These are phyloP conservation scores for Bombycilla garrulus DNA, from an alignment of 2,113 vertebrate genomes.

Conservation along the genomic window DNA sequence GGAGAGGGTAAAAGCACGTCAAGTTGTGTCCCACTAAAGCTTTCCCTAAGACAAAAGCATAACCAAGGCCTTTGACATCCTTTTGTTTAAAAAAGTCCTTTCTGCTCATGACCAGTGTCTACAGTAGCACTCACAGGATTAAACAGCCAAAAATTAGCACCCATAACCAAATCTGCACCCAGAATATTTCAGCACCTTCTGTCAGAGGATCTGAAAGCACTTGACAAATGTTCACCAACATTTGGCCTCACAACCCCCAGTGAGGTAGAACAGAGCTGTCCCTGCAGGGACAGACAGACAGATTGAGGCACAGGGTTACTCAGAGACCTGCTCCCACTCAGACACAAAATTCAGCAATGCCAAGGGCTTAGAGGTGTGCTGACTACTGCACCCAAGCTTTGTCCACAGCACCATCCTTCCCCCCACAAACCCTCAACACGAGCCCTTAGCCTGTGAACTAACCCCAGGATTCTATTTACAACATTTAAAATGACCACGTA, in stretches of 20 bases:
- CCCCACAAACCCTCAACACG: background rate
- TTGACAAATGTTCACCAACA: slow-evolving; percentile 16
- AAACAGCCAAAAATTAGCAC: slow-evolving; percentile 24
- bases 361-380: background rate
- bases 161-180: slow-evolving; percentile 36
- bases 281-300: slow-evolving; percentile 45
- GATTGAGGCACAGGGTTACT: slow-evolving; percentile 67
- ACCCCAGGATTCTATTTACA: background rate
- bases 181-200: slow-evolving; percentile 40
- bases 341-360: slow-evolving; percentile 27
- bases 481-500: background rate
- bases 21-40: background rate
- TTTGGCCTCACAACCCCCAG: slow-evolving; percentile 56
- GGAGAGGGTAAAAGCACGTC: background rate
- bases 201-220: slow-evolving; percentile 55
- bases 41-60: background rate
- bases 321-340: slow-evolving; percentile 63
- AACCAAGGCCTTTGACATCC: background rate
- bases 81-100: background rate
- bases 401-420: background rate
- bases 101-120: background rate
- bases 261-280: slow-evolving; percentile 66
- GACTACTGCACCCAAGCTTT: slow-evolving; percentile 8
- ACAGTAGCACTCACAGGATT: background rate
- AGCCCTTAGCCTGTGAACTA: slow-evolving; percentile 7